A percentile compares a stretch with the other conserved stretches of the same genome.
Conservation (phyloP, 2,113 vertebrate genomes). For the Podiceps cristatus region DNA sequence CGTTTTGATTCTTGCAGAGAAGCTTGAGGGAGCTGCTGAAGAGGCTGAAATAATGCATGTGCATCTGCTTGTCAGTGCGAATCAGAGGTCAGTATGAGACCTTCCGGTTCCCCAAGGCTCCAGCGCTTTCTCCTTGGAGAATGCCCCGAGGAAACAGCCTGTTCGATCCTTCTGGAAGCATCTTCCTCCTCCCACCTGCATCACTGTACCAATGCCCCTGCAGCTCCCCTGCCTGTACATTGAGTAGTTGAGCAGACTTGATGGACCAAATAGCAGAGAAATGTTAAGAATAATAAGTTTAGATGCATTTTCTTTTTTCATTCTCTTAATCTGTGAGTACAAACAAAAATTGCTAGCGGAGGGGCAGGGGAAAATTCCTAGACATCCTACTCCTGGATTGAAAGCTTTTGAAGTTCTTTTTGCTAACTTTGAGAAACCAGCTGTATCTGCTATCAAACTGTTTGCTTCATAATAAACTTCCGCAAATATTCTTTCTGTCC, state of each 20-base stretch:
- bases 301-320: background rate
- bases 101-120: background rate
- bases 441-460: background rate
- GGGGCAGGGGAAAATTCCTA: background rate
- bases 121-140: background rate
- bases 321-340: background rate
- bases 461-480: background rate
- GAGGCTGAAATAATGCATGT: background rate
- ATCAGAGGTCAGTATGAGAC: background rate
- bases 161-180: background rate
- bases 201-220: rapidly evolving
- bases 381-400: background rate
- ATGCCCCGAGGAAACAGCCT: background rate
- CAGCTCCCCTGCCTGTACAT: background rate
- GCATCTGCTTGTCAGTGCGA: background rate
- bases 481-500: background rate
- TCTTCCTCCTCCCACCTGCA: background rate
- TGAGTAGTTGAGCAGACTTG: background rate
- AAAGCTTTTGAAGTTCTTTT: background rate
- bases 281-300: background rate
- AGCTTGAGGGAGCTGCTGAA: background rate
- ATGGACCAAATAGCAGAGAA: background rate
- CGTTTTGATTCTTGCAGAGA: background rate
- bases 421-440: background rate
- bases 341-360: background rate